Percentiles rank a stretch among this genome's conserved stretches.
Evolutionary conservation across 2,113 vertebrate genomes (phyloP).

Genomic region (Pterocles burchelli): DNA sequence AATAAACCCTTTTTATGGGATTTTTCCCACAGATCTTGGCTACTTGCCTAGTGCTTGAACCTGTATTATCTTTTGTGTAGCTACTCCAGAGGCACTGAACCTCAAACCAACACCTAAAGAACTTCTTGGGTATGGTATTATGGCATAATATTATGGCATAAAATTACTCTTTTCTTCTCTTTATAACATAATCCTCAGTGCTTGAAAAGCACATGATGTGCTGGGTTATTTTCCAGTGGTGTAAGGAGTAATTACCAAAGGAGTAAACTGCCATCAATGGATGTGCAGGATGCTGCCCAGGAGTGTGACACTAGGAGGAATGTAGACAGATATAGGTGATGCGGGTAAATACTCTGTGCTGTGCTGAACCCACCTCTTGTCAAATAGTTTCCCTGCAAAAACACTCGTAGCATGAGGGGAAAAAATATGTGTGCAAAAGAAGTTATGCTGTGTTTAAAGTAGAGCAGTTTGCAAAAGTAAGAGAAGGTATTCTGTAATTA

Average conservation of each 20-base stretch:
- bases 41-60: not conserved
- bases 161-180: accelerated
- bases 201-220: not conserved
- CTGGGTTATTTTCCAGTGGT: not conserved
- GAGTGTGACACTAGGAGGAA: not conserved
- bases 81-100: not conserved
- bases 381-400: not conserved
- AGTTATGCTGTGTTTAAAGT: not conserved
- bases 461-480: not conserved
- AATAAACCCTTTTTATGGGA: not conserved
- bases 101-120: not conserved
- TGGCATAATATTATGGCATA: not conserved
- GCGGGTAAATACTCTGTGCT: not conserved
- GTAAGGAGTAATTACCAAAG: not conserved
- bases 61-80: accelerated
- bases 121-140: accelerated
- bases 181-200: not conserved
- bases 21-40: not conserved
- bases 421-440: accelerated
- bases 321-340: not conserved
- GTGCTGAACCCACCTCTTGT: not conserved
- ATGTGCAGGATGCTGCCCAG: not conserved
- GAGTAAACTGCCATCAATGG: not conserved
- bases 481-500: not conserved
- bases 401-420: accelerated